Evolutionary conservation across 2,888 invertebrate genomes (phyloP), one percentile per base, ranked within the genome.

Genomic region (Eupelmus urozonus): DNA sequence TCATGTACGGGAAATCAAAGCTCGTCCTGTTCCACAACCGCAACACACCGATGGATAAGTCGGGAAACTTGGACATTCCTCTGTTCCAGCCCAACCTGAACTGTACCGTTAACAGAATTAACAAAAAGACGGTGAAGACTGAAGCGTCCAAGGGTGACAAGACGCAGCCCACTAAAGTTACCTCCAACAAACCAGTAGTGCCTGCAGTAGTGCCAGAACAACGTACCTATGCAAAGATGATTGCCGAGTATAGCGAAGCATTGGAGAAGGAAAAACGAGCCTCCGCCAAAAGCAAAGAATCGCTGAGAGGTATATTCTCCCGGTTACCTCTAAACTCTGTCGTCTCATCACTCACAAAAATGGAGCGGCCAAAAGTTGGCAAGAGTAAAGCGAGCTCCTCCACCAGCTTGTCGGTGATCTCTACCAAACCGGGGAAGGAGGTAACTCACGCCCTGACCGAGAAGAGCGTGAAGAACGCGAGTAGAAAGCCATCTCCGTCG

Each of bases 161-260:
- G 9, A 11, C 9, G 2, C 29, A 29, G 20, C n/a, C n/a, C n/a
- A 25, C 25, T 0, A n/a, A 49, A 20, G 9, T 29, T 3, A 7
- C n/a, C 20, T 16, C 49, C 1, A 20, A 45, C 16, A n/a, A n/a
- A n/a, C n/a, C n/a, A n/a, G n/a, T n/a, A n/a, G n/a, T n/a, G n/a
- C n/a, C n/a, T n/a, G n/a, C n/a, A n/a, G 34, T 9, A 5, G 9
- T 34, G 9, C 45, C 45, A 16, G 45, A 45, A 45, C 13, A 2
- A 9, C 79, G 78, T 0, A 80, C 82, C 0, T 84, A 84, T 49
- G 82, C 83, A 0, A 78, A 80, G 34, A 57, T 84, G 20, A 84
- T 84, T 18, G 76, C 79, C 1, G 82, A 82, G 20, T 84, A 82
- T 51, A 81, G 79, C 67, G 67, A 66, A 45, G 72, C 51, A 27